A percentile compares a stretch with the other conserved stretches of the same genome.
These are phyloP conservation scores for Streptopelia turtur DNA, from an alignment of 2,797 vertebrate genomes.

Conservation along the genomic window DNA sequence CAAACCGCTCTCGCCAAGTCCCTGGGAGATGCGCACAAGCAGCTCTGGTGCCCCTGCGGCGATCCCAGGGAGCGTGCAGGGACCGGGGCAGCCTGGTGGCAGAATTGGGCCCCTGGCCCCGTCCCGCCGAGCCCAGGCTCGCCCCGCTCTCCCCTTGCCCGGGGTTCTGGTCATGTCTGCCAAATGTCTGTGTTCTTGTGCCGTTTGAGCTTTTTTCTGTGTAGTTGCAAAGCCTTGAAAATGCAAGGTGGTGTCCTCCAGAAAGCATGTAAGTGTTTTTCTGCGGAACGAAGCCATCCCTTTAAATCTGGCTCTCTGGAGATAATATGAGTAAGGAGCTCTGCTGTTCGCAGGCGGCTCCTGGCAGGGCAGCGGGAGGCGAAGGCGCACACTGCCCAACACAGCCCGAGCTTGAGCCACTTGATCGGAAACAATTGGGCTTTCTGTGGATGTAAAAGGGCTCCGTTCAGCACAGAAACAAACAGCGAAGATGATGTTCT, in stretches of 20 bases:
- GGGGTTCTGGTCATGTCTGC: neutral
- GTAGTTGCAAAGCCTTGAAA: neutral
- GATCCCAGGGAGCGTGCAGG: neutral
- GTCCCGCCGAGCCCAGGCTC: neutral
- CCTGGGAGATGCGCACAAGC: neutral
- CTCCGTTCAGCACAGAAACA: neutral
- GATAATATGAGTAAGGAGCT: neutral
- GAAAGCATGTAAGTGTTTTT: fast-evolving
- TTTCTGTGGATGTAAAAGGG: neutral
- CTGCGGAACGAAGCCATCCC: neutral
- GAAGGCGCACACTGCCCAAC: neutral
- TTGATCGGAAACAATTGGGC: neutral
- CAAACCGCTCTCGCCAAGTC: neutral
- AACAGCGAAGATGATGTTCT: neutral
- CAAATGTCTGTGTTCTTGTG: neutral
- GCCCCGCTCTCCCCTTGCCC: neutral
- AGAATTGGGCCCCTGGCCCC: neutral
- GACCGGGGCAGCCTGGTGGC: neutral
- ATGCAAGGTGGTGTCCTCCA: neutral
- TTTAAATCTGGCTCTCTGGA: neutral
- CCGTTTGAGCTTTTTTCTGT: neutral
- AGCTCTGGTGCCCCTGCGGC: neutral
- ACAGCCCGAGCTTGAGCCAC: neutral
- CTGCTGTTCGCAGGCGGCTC: neutral
- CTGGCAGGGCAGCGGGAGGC: neutral